Percentiles rank a stretch among this genome's conserved stretches.
These are phyloP conservation scores for Zonitis immaculata DNA, from an alignment of 2,888 invertebrate genomes.

Conservation along the genomic window DNA sequence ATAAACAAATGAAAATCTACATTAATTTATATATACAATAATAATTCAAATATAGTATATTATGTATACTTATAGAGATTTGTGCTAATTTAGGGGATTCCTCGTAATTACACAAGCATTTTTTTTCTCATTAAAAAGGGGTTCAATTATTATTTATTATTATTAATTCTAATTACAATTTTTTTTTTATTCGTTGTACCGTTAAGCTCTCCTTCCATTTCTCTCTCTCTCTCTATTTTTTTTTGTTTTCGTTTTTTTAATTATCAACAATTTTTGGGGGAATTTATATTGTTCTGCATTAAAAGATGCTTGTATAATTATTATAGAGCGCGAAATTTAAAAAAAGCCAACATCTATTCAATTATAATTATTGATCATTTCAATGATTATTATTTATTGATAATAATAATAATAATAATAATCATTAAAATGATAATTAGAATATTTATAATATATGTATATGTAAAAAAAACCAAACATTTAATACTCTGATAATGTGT, in stretches of 20 bases:
- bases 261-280: neutral
- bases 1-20: conserved; percentile 8
- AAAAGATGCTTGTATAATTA: conserved; percentile 20
- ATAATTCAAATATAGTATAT: neutral
- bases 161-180: no score
- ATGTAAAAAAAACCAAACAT: conserved; percentile 22
- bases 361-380: neutral
- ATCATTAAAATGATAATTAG: neutral
- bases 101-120: conserved; percentile 16
- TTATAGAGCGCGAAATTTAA: conserved; percentile 1
- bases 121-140: neutral
- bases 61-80: conserved; percentile 5
- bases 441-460: neutral
- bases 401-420: neutral
- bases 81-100: conserved; percentile 12
- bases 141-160: no score
- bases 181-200: conserved; percentile 14
- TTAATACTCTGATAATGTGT: conserved; percentile 38
- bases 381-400: neutral
- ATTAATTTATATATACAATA: neutral
- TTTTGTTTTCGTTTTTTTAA: neutral
- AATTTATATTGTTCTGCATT: neutral
- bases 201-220: conserved; percentile 17
- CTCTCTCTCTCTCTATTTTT: neutral
- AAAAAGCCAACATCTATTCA: conserved; percentile 12